Conservation (phyloP, 2,888 invertebrate genomes). For the Aproaerema taeniolella region DNA sequence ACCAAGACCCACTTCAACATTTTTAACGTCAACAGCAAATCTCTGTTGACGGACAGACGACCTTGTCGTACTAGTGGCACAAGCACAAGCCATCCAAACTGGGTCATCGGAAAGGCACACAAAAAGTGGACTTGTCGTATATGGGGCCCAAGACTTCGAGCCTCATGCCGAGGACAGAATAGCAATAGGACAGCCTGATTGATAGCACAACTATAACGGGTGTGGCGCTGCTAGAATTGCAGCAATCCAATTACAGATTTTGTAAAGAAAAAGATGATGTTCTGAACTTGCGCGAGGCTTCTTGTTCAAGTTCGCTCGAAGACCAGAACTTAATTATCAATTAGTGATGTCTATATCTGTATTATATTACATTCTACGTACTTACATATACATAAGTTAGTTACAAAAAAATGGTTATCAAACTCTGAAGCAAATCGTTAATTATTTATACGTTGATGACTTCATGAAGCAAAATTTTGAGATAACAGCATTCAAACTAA, state of each 20-base stretch:
- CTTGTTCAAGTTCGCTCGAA: too few relatives aligned
- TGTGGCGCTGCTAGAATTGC: slow-evolving; percentile 24
- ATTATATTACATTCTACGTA: too few relatives aligned
- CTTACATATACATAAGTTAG: too few relatives aligned
- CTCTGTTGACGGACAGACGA: slow-evolving; percentile 37
- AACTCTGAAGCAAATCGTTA: too few relatives aligned
- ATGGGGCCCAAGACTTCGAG: slow-evolving; percentile 38
- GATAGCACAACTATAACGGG: slow-evolving; percentile 61
- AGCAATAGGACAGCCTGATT: slow-evolving; percentile 50
- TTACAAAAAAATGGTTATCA: too few relatives aligned
- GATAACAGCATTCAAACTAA: too few relatives aligned
- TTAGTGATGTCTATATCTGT: too few relatives aligned
- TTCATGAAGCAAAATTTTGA: too few relatives aligned
- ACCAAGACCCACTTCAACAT: slow-evolving; percentile 4
- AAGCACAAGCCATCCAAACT: slow-evolving; percentile 30
- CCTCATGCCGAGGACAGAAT: slow-evolving; percentile 37
- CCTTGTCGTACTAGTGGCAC: slow-evolving; percentile 53
- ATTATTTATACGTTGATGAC: too few relatives aligned
- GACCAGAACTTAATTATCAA: too few relatives aligned
- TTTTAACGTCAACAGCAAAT: slow-evolving; percentile 21
- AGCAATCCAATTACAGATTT: slow-evolving; percentile 3
- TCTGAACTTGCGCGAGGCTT: too few relatives aligned
- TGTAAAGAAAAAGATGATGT: too few relatives aligned
- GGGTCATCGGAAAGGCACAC: slow-evolving; percentile 58
- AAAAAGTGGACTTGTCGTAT: slow-evolving; percentile 62